Evolutionary conservation across 2,113 vertebrate species (phyloP), one percentile per base, ranked within the genome.

Genomic region (Pteruthius melanotis): DNA sequence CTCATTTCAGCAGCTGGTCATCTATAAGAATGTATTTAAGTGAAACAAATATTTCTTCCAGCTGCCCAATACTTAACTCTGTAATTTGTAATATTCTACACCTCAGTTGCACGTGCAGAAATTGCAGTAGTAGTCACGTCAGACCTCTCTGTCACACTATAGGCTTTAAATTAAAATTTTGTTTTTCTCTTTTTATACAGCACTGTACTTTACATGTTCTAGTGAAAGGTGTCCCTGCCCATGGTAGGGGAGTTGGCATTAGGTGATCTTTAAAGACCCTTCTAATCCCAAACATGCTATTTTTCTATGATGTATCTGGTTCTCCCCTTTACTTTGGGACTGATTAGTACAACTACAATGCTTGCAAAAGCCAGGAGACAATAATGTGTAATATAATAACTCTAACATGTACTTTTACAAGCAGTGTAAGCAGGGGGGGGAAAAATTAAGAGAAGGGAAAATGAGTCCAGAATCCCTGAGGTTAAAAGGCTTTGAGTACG

Each of bases 1-100:
- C 15, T 75, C 33, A 9, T 35, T 61, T 72, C 50, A 57, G 57
- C 35, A 54, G 19, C 17, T 91, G 20, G 9, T 47, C 35, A 45
- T 49, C 35, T 76, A 4, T 31, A 54, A 44, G 40, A 84, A 59
- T 0, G 0, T 63, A 90, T 71, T 70, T 89, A 52, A 0, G 0
- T 7, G 3, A 84, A 71, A 35, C 1, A 71, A 68, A 49, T 39
- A 4, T 40, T 84, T 54, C 30, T 71, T 90, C 63, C 35, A 64
- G 28, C 21, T 27, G 49, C 37, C 15, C 59, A 40, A 21, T 4
- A 53, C 13, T 47, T 61, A 13, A 21, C 24, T 81, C 17, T 33
- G 13, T 72, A 59, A n/a, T 60, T 27, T 53, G 30, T 50, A 49
- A 30, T 57, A 71, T 21, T 49, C 31, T 66, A 3, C 56, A 56